Conservation (phyloP, 2,797 vertebrate species). For the Zenarchopterus dispar region DNA sequence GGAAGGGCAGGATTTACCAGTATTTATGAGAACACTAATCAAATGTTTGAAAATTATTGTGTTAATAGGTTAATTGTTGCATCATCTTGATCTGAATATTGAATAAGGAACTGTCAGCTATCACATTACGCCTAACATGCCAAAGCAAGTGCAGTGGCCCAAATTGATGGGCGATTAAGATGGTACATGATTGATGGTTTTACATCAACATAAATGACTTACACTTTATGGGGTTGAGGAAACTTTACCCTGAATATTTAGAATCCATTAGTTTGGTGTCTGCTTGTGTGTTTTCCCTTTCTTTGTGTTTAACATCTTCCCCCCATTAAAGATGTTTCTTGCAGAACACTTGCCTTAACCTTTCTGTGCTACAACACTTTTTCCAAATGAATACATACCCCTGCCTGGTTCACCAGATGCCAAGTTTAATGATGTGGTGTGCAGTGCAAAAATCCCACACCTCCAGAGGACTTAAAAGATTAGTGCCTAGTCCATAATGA, state of each 20-base stretch:
- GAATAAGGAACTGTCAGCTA: constrained; percentile 59
- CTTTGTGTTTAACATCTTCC: background rate
- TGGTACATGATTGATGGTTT: constrained; percentile 68
- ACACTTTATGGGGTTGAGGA: constrained; percentile 23
- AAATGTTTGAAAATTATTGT: constrained; percentile 75
- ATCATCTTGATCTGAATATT: constrained; percentile 55
- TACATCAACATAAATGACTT: constrained; percentile 42
- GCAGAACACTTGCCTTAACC: background rate
- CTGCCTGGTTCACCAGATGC: background rate
- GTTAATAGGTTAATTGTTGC: constrained; percentile 73
- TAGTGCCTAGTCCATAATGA: background rate
- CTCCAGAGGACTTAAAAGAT: constrained; percentile 7
- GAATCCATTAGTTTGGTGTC: background rate
- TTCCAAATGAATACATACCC: background rate
- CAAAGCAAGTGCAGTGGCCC: constrained; percentile 66
- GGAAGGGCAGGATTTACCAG: constrained; percentile 73
- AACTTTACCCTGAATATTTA: constrained; percentile 2
- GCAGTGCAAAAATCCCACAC: constrained; percentile 2
- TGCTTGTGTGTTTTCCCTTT: background rate
- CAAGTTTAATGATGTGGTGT: constrained; percentile 7
- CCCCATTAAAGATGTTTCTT: too few relatives aligned
- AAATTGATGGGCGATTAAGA: constrained; percentile 77
- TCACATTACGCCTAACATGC: constrained; percentile 72
- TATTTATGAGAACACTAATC: constrained; percentile 77
- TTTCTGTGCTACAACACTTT: constrained; percentile 1